These are phyloP conservation scores for Lepidochitona cinerea DNA, from an alignment of 2,888 invertebrate genomes.

Conservation along the genomic window DNA sequence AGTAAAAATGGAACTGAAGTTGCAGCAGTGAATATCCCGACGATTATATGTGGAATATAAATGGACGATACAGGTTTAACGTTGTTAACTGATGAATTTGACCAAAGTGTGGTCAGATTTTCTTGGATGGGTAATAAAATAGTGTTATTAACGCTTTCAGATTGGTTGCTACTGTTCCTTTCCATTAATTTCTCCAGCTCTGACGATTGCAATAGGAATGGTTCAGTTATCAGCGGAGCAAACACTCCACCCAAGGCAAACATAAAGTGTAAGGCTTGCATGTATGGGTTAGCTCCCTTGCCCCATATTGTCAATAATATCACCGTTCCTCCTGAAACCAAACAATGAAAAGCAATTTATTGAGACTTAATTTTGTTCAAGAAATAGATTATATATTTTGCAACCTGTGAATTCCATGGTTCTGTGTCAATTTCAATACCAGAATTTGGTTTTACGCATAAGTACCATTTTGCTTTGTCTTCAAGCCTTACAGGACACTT, in stretches of 20 bases:
- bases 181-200: neutral
- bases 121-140: too few relatives aligned
- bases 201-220: neutral
- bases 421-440: too few relatives aligned
- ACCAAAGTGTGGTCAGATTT: neutral
- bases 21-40: neutral
- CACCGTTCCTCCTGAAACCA: neutral
- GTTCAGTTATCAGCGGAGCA: neutral
- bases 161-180: neutral
- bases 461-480: too few relatives aligned
- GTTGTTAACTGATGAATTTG: neutral
- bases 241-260: neutral
- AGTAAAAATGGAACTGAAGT: neutral
- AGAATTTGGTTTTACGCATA: too few relatives aligned
- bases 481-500: too few relatives aligned
- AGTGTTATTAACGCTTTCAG: neutral
- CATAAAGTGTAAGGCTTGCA: conserved; percentile 1
- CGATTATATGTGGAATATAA: neutral
- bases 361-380: too few relatives aligned
- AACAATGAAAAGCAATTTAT: too few relatives aligned
- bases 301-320: neutral
- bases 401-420: too few relatives aligned
- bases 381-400: too few relatives aligned
- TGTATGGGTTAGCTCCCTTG: neutral
- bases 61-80: neutral